Conservation (phyloP, 1,140 invertebrate genomes). For the Cotesia vestalis region DNA sequence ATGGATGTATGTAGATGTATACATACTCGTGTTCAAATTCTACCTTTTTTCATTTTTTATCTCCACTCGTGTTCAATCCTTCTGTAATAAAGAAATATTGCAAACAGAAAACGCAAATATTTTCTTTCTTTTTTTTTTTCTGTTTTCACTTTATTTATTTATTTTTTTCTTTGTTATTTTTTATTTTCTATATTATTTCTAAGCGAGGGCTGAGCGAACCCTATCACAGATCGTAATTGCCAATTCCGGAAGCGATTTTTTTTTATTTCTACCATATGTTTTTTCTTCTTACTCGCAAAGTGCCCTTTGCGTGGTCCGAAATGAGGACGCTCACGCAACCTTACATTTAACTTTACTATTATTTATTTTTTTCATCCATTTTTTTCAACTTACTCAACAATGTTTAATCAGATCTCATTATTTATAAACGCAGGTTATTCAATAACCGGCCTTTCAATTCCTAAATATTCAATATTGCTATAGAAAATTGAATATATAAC, state of each 20-base stretch:
- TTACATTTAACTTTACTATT: background rate
- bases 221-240: conserved; percentile 26
- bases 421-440: background rate
- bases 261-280: conserved; percentile 10
- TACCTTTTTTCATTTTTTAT: background rate
- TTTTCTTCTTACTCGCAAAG: background rate
- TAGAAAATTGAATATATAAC: background rate
- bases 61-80: conserved; percentile 10
- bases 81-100: conserved; percentile 21
- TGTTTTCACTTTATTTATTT: background rate
- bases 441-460: background rate
- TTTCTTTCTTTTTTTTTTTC: background rate
- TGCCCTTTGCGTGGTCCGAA: background rate
- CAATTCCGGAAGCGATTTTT: conserved; percentile 19
- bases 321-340: conserved; percentile 19
- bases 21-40: background rate
- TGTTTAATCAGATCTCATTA: background rate
- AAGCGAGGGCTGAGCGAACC: conserved; percentile 2
- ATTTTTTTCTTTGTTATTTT: background rate
- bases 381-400: background rate
- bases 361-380: conserved; percentile 2
- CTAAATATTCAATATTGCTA: background rate
- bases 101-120: conserved; percentile 17
- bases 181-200: background rate
- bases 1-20: no score